phyloP scores from a whole-genome alignment of 2,888 invertebrate genomes.

The Temnothorax rugatulus region DNA sequence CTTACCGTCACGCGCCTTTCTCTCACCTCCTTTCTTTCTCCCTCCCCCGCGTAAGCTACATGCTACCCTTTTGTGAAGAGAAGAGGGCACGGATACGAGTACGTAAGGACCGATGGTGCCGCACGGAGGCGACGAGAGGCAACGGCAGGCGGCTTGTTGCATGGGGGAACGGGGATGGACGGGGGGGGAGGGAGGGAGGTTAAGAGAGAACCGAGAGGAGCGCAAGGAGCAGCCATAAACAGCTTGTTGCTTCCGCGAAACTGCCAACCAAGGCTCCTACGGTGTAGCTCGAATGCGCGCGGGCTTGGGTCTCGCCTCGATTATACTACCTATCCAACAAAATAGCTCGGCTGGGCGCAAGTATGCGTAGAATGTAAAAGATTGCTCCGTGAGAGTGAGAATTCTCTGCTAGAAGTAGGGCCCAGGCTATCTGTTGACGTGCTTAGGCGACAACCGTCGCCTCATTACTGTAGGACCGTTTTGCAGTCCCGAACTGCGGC shows the following conservation, averaged over 20 bases:
- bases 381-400: slow-evolving; percentile 79
- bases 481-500: not conserved
- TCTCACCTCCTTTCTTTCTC: slow-evolving; percentile 17
- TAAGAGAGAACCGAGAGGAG: slow-evolving; percentile 66
- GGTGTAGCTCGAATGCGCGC: slow-evolving; percentile 64
- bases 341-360: slow-evolving; percentile 77
- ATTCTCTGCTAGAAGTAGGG: slow-evolving; percentile 59
- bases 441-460: slow-evolving; percentile 47
- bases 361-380: slow-evolving; percentile 83
- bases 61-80: slow-evolving; percentile 73
- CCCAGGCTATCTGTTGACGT: not conserved
- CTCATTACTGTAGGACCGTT: not conserved
- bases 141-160: slow-evolving; percentile 61
- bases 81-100: slow-evolving; percentile 55
- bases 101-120: slow-evolving; percentile 64
- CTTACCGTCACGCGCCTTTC: slow-evolving; percentile 59
- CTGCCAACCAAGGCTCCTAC: slow-evolving; percentile 75
- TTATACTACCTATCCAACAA: slow-evolving; percentile 74
- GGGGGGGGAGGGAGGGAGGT: slow-evolving; percentile 44
- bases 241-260: slow-evolving; percentile 85
- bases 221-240: slow-evolving; percentile 82
- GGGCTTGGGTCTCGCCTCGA: slow-evolving; percentile 60
- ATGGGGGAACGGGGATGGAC: slow-evolving; percentile 50
- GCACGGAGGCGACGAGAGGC: slow-evolving; percentile 57
- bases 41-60: slow-evolving; percentile 55